These are phyloP conservation scores for Microplitis deprimator DNA, from an alignment of 2,888 invertebrate species.

Conservation along the genomic window DNA sequence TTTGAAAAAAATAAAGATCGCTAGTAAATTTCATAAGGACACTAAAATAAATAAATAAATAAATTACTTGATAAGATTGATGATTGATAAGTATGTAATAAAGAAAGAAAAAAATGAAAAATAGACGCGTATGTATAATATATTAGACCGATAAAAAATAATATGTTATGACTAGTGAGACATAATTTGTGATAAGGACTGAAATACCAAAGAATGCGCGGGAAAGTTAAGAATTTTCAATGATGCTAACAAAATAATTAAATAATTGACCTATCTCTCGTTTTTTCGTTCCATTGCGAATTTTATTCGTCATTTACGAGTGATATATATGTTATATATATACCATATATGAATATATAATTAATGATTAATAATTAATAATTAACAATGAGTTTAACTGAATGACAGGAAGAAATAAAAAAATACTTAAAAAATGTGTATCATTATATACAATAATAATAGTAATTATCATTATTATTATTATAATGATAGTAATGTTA, in stretches of 20 bases:
- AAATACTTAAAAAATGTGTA: too few species aligned
- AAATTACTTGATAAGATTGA: neutral
- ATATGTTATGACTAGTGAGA: slow-evolving; percentile 46
- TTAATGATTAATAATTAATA: slow-evolving; percentile 15
- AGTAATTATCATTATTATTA: neutral
- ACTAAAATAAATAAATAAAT: neutral
- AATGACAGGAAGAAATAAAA: neutral
- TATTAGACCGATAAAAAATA: neutral
- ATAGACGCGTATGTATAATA: neutral
- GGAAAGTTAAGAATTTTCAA: slow-evolving; percentile 20
- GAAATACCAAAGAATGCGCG: slow-evolving; percentile 51
- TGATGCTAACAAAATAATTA: slow-evolving; percentile 5
- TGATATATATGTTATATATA: neutral
- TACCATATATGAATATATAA: neutral
- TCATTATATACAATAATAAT: too few species aligned
- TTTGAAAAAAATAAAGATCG: neutral
- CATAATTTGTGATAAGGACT: slow-evolving; percentile 56
- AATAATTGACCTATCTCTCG: neutral
- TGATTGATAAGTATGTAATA: neutral
- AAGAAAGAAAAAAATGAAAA: slow-evolving; percentile 1
- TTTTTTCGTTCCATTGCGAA: neutral
- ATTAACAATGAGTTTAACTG: neutral
- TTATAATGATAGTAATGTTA: slow-evolving; percentile 20
- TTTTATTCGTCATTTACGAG: neutral
- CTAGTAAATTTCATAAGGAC: neutral